Evolutionary conservation across 2,888 invertebrate genomes (phyloP).

Genomic region (Napeogenes sylphis): DNA sequence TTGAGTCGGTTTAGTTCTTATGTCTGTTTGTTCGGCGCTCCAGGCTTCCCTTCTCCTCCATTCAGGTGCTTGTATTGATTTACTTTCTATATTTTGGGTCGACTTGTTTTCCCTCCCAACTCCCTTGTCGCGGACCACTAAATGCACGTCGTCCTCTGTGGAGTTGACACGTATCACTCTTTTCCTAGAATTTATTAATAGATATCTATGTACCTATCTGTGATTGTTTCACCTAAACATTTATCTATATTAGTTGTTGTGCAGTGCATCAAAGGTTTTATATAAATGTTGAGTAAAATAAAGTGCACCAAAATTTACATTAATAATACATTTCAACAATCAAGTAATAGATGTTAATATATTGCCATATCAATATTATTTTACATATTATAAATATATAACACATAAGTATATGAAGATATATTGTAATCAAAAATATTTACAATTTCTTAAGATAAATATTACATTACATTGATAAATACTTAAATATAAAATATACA

Average conservation of each 20-base stretch:
- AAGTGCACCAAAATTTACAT: conserved; percentile 7
- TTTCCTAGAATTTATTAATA: conserved; percentile 82
- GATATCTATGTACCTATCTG: conserved; percentile 75
- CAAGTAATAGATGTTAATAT: conserved; percentile 7
- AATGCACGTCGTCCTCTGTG: conserved; percentile 85
- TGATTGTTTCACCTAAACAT: conserved; percentile 40
- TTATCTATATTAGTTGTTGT: conserved; percentile 16
- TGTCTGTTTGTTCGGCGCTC: conserved; percentile 86
- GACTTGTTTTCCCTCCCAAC: conserved; percentile 85
- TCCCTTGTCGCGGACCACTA: conserved; percentile 84
- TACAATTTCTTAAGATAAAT: too few relatives aligned
- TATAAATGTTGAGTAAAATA: conserved; percentile 1
- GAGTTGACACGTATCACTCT: conserved; percentile 85
- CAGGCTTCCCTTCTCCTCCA: conserved; percentile 91
- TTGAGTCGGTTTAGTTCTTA: conserved; percentile 82
- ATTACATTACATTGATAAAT: too few relatives aligned
- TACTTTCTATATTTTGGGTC: conserved; percentile 84
- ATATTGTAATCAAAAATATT: too few relatives aligned
- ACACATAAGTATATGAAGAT: too few relatives aligned
- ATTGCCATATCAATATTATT: conserved; percentile 1
- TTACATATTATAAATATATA: background rate
- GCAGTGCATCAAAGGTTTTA: background rate
- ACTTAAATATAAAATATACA: too few relatives aligned
- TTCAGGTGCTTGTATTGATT: conserved; percentile 85
- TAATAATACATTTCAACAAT: background rate